A percentile compares a stretch with the other conserved stretches of the same genome.
phyloP scores from a whole-genome alignment of 2,888 invertebrate species.

The Abscondita cerata region DNA sequence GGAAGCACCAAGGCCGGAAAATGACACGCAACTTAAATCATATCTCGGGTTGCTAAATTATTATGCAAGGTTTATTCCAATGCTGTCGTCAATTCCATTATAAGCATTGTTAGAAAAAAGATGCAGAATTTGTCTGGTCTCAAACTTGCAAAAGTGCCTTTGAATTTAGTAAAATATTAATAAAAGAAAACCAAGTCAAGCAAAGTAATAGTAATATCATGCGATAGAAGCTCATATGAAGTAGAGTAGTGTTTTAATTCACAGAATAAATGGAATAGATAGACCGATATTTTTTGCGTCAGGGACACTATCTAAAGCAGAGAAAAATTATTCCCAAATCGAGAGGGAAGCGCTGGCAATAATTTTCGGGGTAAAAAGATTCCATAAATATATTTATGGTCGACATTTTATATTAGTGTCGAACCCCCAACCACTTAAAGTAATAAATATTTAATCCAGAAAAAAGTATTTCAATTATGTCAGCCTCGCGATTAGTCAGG shows the following conservation, averaged over 20 bases:
- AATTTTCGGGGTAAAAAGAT: background rate
- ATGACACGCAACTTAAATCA: too few relatives aligned
- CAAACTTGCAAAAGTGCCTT: background rate
- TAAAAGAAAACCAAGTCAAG: background rate
- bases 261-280: background rate
- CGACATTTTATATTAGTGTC: constrained; percentile 1
- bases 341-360: background rate
- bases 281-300: background rate
- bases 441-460: background rate
- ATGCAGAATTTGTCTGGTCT: background rate
- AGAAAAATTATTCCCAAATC: constrained; percentile 1
- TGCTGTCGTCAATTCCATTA: background rate
- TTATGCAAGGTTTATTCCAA: background rate
- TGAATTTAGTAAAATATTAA: background rate
- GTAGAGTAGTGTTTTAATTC: background rate
- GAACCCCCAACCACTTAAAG: background rate
- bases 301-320: background rate
- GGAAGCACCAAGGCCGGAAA: too few relatives aligned
- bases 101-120: background rate
- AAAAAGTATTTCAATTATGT: constrained; percentile 7
- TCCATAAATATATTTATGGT: constrained; percentile 2
- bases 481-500: constrained; percentile 1
- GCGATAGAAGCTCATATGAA: constrained; percentile 1
- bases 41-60: too few relatives aligned
- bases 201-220: background rate